Evolutionary conservation across 2,113 vertebrate genomes (phyloP), one percentile per base, ranked within the genome.

Genomic region (Nibea coibor): DNA sequence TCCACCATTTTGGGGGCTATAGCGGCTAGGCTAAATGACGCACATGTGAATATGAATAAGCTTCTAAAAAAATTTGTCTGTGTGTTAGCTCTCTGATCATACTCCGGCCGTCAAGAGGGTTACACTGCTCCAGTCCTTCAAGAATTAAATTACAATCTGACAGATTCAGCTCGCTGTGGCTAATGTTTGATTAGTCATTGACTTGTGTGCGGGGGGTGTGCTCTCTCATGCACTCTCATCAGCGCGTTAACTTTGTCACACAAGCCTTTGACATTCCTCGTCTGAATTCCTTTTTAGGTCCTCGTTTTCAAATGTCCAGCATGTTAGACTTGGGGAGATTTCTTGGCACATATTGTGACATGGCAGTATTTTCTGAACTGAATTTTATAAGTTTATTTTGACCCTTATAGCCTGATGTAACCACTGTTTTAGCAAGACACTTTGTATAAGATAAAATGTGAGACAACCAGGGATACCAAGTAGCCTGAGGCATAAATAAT

Each of bases 161-260:
- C 67, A 59, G n/a, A 68, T 57, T 78, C 8, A 43, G 24, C 1
- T 74, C 56, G 28, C 5, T 76, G 35, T n/a, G 26, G 62, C 53
- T 61, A 47, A 42, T 74, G 68, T 43, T 77, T 75, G 65, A 63
- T 75, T 48, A 84, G 76, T 83, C 79, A 64, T 16, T 67, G 68
- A 63, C 56, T 83, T 72, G 10, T 72, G 62, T 72, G 53, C 6
- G 50, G 48, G 48, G 42, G 0, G 47, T 19, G 26, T 39, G 35
- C 35, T 9, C 35, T 6, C 35, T 39, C 35, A 39, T 65, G 62
- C 65, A 22, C 47, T 72, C 50, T 76, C 54, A 50, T 59, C 45
- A 28, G 47, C 14, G 3, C 43, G 47, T 42, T 20, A 28, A 62
- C 24, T 56, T 45, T 53, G 28, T 72, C 73, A 43, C 79, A 78